Base-by-base conservation (phyloP, 2,888 invertebrate genomes). In the Callinectes sapidus region DNA sequence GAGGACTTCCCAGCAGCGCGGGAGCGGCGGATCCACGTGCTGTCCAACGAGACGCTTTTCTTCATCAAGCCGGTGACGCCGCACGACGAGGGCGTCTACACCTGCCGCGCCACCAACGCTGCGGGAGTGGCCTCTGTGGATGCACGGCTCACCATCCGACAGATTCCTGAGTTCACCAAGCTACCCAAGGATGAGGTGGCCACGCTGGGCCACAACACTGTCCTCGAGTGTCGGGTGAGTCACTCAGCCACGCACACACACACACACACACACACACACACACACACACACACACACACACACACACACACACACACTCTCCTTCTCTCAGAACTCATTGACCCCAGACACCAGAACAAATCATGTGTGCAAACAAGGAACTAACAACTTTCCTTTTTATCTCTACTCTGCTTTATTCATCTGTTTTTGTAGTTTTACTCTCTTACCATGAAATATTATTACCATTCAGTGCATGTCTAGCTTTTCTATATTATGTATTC, bases 1-100 rank as follows among this genome's bases (percentile, higher is more conserved):
- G 97, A 95, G n/a, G 98, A 98, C 95, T 99, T 99, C 96, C 99
- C 99, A 13, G 99, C 99, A 8, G 99, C 99, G 14, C 97, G 98
- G 95, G 99, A 99, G 95, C 97, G 99, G 87, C 96, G 99, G 71
- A 98, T 99, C 97, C 98, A 98, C 96, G 98, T 99, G 88, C 89
- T 90, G 97, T 98, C 98, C 0, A 97, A 97, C 55, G 99, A 99
- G 95, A 98, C 98, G 95, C 97, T 98, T 1, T 98, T 99, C 95
- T 98, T 98, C 95, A 99, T 99, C 95, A 97, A 98, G n/a, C 97
- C 98, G 96, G 98, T 98, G 39, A 98, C 98, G 96, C 97, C 97
- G 0, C 97, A 97, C 66, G 99, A 99, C 95, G 97, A 98, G 96
- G 99, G 99, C 0, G 96, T 98, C 55, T 99, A 99, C 95, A 98